Base-by-base conservation (phyloP, 2,797 vertebrate species). In the Phrynocephalus vlangalii region DNA sequence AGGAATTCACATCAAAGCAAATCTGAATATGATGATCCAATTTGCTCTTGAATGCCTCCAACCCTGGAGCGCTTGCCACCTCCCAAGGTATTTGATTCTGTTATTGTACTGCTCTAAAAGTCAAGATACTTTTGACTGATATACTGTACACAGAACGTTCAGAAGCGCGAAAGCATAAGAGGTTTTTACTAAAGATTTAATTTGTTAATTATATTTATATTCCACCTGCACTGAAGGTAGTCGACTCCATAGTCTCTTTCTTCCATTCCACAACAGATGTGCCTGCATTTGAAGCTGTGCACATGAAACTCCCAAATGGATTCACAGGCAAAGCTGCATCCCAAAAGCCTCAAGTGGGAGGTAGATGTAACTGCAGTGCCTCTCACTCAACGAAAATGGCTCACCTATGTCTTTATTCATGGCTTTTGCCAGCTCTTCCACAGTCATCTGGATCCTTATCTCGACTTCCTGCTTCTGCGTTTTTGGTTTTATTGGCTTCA, bases 331-430 rank as follows among this genome's bases (percentile, higher is more conserved):
- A 48, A 70, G 84, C 48, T 70, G 30, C 44, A 78, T 13, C n/a
- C 24, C 6, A 79, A 68, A 68, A 26, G 24, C 22, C 24, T n/a
- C 26, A 82, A n/a, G 24, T 3, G 8, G 56, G 38, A 66, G 26
- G 11, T 44, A 24, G 16, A 60, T 33, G 38, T 52, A 84, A 56
- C 56, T 48, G n/a, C 11, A 33, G 10, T 6, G n/a, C 5, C 72
- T 24, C 22, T 24, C 22, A 2, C 26, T 6, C n/a, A 88, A 75
- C n/a, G 77, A 28, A 79, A 76, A 22, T 78, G 78, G 11, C 92
- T 96, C 83, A 99, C 98, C 98, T 87, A 96, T 70, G 91, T 98
- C 97, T 96, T 95, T 98, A 93, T 97, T 96, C 98, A 99, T 99
- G 88, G 97, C 98, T 33, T 20, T 94, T 24, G 98, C 98, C n/a